A percentile compares a stretch with the other conserved stretches of the same genome.
Evolutionary conservation across 1,140 invertebrate species (phyloP).

Genomic region (Mamestra configurata): DNA sequence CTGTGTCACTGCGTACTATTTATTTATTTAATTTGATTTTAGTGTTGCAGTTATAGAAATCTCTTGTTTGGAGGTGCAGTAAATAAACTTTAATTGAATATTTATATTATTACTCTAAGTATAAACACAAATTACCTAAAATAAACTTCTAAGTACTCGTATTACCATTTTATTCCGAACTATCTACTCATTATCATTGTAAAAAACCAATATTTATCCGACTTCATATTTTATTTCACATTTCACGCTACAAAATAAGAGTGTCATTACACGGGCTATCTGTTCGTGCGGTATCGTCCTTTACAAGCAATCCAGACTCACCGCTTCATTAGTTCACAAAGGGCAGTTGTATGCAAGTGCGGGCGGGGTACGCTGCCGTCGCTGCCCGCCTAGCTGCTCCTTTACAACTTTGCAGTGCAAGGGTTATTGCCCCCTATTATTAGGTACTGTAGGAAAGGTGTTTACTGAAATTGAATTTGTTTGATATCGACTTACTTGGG

Average conservation of each 20-base stretch:
- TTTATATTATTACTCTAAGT: too few relatives aligned
- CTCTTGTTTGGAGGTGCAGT: too few relatives aligned
- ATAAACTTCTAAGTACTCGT: too few relatives aligned
- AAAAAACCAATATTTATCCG: neutral
- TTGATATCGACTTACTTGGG: neutral
- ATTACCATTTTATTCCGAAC: too few relatives aligned
- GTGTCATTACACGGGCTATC: conserved; percentile 10
- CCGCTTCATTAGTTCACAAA: conserved; percentile 40
- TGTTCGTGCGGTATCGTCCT: conserved; percentile 35
- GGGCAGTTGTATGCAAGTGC: conserved; percentile 5
- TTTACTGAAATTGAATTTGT: conserved; percentile 16
- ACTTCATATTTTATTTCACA: conserved; percentile 1
- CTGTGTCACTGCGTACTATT: too few relatives aligned
- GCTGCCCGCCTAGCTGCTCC: neutral
- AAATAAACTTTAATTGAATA: too few relatives aligned
- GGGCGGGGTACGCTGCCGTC: neutral
- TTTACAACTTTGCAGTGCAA: conserved; percentile 1
- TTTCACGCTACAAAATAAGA: conserved; percentile 4
- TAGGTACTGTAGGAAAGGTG: neutral
- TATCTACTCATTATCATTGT: neutral
- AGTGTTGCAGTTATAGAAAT: too few relatives aligned
- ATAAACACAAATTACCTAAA: too few relatives aligned
- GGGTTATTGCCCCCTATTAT: conserved; percentile 24
- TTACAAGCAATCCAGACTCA: conserved; percentile 30
- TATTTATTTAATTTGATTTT: too few relatives aligned